A percentile compares a stretch with the other conserved stretches of the same genome.
phyloP scores from a whole-genome alignment of 2,797 vertebrate genomes.

The Linurgus olivaceus region DNA sequence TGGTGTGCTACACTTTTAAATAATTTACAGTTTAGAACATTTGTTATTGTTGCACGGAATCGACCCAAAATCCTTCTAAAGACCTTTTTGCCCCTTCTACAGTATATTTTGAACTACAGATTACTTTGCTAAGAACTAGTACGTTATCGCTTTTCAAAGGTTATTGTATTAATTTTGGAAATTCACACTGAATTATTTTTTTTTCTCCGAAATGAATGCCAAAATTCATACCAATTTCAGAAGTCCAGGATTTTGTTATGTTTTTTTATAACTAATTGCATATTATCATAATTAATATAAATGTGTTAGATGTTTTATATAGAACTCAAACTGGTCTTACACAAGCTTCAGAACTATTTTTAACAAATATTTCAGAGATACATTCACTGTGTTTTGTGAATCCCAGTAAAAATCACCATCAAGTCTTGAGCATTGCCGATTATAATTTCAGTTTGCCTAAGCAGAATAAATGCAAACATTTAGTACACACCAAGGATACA shows the following conservation, averaged over 20 bases:
- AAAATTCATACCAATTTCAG: not conserved
- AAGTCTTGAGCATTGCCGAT: not conserved
- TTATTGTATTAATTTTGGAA: not conserved
- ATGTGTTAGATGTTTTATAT: not conserved
- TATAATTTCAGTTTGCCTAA: not conserved
- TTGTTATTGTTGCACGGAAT: not conserved
- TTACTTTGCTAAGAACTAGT: not conserved
- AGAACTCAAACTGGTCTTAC: not conserved
- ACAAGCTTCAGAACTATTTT: not conserved
- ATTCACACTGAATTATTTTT: not conserved
- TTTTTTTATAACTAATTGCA: not conserved
- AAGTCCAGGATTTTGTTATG: not conserved
- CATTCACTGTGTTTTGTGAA: not conserved
- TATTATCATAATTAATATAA: not conserved
- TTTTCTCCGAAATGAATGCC: not conserved
- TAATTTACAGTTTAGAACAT: not conserved
- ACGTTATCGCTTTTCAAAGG: not conserved
- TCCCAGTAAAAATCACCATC: not conserved
- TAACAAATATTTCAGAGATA: not conserved
- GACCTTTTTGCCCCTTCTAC: not conserved
- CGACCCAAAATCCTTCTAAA: not conserved
- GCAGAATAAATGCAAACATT: conserved; percentile 1
- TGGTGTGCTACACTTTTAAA: not conserved
- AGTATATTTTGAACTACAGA: not conserved
- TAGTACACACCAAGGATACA: conserved; percentile 13